Evolutionary conservation across 2,113 vertebrate genomes (phyloP), one percentile per base, ranked within the genome.

Genomic region (Varanus salvator): DNA sequence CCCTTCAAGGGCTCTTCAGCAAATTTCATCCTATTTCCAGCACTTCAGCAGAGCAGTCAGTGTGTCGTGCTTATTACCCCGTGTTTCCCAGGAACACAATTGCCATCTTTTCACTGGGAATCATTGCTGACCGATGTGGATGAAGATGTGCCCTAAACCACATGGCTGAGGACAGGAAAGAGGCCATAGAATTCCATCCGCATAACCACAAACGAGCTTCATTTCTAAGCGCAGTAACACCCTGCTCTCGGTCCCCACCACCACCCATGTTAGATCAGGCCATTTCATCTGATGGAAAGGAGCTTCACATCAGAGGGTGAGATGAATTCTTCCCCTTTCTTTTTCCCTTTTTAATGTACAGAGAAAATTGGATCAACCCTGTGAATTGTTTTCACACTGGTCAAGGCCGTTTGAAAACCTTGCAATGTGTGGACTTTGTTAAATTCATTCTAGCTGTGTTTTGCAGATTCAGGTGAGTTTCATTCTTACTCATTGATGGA

Each of bases 191-290:
- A 64, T 89, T 23, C 66, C 48, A 31, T 31, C 25, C 54, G 57
- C 57, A 54, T 15, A 52, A 44, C 78, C n/a, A 38, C 48, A 3
- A 17, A 44, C 0, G 12, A 23, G 86, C 34, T 66, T 1, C 9
- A 1, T 9, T 72, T 60, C 9, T 6, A 68, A 84, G 14, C 0
- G 0, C 0, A 72, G 2, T 1, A 75, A 6, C 44, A 0, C 11
- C n/a, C 25, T 31, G 17, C 31, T 4, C 3, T 3, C 38, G 7
- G 27, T 60, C 82, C 71, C 8, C 44, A 9, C 50, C 3, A 29
- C 6, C 8, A 3, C 50, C 4, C 12, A 11, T 6, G 14, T n/a
- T 82, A 19, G n/a, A 8, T 6, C 25, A 8, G 6, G 34, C 48
- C 25, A 29, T 74, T 34, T 3, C 0, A 19, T 34, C 50, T 8